Percentiles rank a stretch among this genome's conserved stretches.
phyloP scores from a whole-genome alignment of 2,113 vertebrate species.

The Xiphophorus maculatus region DNA sequence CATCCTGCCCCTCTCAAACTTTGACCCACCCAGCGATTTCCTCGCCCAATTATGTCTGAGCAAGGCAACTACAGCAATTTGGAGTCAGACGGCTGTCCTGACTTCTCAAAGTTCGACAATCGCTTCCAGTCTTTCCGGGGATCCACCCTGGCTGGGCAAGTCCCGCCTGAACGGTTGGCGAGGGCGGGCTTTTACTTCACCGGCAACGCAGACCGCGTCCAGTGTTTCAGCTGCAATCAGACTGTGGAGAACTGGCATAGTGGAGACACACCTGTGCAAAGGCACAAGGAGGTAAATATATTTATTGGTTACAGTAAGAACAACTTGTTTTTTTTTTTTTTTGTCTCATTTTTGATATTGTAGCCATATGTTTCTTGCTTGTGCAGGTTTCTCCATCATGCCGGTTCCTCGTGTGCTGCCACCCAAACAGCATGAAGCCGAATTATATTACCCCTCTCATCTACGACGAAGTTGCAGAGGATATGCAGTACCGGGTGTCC shows the following conservation, averaged over 20 bases:
- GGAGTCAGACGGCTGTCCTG: conserved; percentile 60
- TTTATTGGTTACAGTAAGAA: not conserved
- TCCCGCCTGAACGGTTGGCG: conserved; percentile 82
- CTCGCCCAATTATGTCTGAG: conserved; percentile 65
- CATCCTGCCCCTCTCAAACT: not conserved
- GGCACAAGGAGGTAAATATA: conserved; percentile 78
- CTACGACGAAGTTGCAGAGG: conserved; percentile 70
- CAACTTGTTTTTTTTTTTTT: not conserved
- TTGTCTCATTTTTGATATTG: not conserved
- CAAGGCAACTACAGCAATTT: conserved; percentile 49
- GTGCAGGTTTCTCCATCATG: conserved; percentile 85
- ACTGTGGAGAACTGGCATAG: conserved; percentile 85
- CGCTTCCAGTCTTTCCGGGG: conserved; percentile 83
- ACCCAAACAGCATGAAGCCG: conserved; percentile 20
- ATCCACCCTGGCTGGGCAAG: conserved; percentile 78
- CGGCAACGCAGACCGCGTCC: conserved; percentile 86
- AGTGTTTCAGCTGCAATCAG: conserved; percentile 88
- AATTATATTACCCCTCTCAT: not conserved
- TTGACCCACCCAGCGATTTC: not conserved
- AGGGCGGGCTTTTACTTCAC: conserved; percentile 91
- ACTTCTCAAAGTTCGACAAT: conserved; percentile 76
- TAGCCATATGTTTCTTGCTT: not conserved
- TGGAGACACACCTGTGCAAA: conserved; percentile 84
- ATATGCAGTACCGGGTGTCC: conserved; percentile 78
- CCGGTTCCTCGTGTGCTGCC: conserved; percentile 79